Percentiles rank a stretch among this genome's conserved stretches.
These are phyloP conservation scores for Pollicipes pollicipes DNA, from an alignment of 1,140 invertebrate genomes.

Conservation along the genomic window DNA sequence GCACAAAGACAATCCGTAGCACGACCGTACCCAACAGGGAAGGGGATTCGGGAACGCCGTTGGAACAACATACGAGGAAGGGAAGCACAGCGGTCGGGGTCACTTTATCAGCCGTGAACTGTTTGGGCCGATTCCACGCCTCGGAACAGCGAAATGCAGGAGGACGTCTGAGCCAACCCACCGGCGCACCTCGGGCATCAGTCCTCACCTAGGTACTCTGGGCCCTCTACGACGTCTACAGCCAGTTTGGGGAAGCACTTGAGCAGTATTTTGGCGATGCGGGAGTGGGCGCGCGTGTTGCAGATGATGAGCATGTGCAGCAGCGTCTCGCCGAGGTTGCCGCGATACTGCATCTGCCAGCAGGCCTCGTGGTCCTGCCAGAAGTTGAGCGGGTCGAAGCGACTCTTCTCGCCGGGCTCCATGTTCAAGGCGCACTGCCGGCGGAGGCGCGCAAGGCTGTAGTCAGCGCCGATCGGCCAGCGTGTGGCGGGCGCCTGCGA, in stretches of 20 bases:
- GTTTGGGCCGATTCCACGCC: too few species aligned
- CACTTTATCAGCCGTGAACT: too few species aligned
- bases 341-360: conserved; percentile 92
- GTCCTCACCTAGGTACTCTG: conserved; percentile 74
- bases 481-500: too few species aligned
- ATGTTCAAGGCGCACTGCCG: conserved; percentile 56
- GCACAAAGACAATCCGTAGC: too few species aligned
- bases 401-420: conserved; percentile 43
- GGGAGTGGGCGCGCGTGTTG: conserved; percentile 67
- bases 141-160: too few species aligned
- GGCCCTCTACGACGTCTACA: conserved; percentile 86
- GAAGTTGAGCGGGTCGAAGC: conserved; percentile 61
- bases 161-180: background rate
- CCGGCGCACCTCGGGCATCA: background rate
- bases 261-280: conserved; percentile 68
- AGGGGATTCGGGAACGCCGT: too few species aligned
- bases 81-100: too few species aligned
- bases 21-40: too few species aligned
- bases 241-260: conserved; percentile 81
- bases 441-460: too few species aligned
- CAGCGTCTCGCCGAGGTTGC: conserved; percentile 81
- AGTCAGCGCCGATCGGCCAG: too few species aligned
- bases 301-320: conserved; percentile 89
- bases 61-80: too few species aligned
- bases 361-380: conserved; percentile 82